These are phyloP conservation scores for Bombus consobrinus DNA, from an alignment of 1,140 invertebrate genomes.

Conservation along the genomic window DNA sequence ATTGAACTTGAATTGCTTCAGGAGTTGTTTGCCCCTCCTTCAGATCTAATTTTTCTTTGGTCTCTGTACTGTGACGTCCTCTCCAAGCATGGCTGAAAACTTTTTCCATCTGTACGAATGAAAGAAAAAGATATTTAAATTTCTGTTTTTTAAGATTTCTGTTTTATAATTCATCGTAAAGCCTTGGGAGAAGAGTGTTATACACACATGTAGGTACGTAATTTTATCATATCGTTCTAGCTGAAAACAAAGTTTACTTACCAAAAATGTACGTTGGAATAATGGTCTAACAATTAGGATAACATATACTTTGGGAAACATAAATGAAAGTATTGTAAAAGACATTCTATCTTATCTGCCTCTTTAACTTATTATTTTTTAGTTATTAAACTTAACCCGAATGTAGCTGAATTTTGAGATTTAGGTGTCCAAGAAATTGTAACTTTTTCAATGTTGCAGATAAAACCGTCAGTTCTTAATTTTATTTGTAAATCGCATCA, in stretches of 20 bases:
- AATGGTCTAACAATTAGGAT: no score
- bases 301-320: no score
- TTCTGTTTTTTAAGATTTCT: not conserved
- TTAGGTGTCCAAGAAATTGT: no score
- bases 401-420: no score
- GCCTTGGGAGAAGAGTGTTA: not conserved
- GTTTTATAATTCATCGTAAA: not conserved
- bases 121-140: constrained; percentile 29
- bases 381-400: no score
- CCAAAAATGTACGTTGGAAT: not conserved
- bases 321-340: no score
- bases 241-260: not conserved
- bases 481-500: no score
- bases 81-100: constrained; percentile 95
- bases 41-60: constrained; percentile 77
- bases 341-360: no score
- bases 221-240: not conserved
- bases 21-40: constrained; percentile 71
- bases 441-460: no score
- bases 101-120: constrained; percentile 90
- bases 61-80: constrained; percentile 88
- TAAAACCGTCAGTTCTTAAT: no score
- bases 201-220: no score
- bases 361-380: no score
- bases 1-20: constrained; percentile 82